Evolutionary conservation across 2,888 invertebrate species (phyloP), one percentile per base, ranked within the genome.

Genomic region (Macroteleia sp.): DNA sequence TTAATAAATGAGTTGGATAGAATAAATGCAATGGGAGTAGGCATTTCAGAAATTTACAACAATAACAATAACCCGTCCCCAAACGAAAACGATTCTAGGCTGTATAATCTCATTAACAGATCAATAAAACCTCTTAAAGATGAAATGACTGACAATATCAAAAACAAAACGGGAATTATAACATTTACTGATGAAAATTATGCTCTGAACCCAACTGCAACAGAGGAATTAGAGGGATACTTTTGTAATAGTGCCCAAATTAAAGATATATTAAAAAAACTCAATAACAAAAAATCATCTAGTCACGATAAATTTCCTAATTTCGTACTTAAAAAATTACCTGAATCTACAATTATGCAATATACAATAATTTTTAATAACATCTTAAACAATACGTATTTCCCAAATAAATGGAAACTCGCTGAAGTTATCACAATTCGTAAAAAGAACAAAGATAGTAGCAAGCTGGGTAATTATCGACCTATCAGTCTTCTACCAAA

Each of bases 401-500:
- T 87, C 78, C 87, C 89, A 0, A 22, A 19, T 0, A 56, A n/a
- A 2, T 82, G 81, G 81, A 83, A 81, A 73, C 74, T 12, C 9
- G 83, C 82, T 0, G 85, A 83, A 66, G 46, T 83, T 0, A 79
- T 83, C 0, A 54, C 83, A 0, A 46, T 83, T 6, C 19, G 28
- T 12, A 77, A 82, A 70, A 75, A 64, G 32, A 41, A 52, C 14
- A 78, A 74, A 48, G 42, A 66, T 1, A 9, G 1, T 3, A 30
- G 9, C 0, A 9, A 64, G 5, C 79, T 80, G 1, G 2, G 14
- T 8, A 48, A 10, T 9, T 48, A 48, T 3, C 0, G 2, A n/a
- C 83, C 83, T 1, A 85, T 85, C 0, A 82, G 83, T 12, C 42
- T 84, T 0, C 52, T 84, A 2, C 81, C 82, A 0, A 82, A 81